These are phyloP conservation scores for Ethmia dodecea DNA, from an alignment of 2,888 invertebrate species.

Conservation along the genomic window DNA sequence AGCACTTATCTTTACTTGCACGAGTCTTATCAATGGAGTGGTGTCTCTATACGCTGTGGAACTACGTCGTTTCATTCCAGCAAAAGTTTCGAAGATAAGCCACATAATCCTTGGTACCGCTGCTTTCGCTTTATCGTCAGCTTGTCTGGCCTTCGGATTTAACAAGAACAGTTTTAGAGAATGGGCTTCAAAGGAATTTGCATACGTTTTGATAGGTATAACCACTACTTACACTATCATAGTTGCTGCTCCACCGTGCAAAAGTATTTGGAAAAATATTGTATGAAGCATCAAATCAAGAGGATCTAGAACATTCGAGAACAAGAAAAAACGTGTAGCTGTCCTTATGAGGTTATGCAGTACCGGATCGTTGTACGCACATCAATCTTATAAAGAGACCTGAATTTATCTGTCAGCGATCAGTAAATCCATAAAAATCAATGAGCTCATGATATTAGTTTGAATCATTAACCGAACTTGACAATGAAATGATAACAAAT, in stretches of 20 bases:
- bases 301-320: too few relatives aligned
- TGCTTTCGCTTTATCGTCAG: slow-evolving; percentile 23
- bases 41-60: slow-evolving; percentile 46
- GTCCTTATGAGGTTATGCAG: too few relatives aligned
- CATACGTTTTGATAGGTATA: slow-evolving; percentile 22
- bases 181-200: slow-evolving; percentile 24
- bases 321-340: too few relatives aligned
- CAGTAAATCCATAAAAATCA: too few relatives aligned
- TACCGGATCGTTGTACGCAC: too few relatives aligned
- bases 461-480: too few relatives aligned
- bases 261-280: slow-evolving; percentile 6
- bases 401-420: too few relatives aligned
- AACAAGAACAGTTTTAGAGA: slow-evolving; percentile 23
- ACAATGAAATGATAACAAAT: too few relatives aligned
- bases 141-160: slow-evolving; percentile 24
- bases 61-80: slow-evolving; percentile 32
- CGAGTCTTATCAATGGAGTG: slow-evolving; percentile 44
- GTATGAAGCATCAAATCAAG: too few relatives aligned
- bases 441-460: too few relatives aligned
- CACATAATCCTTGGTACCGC: slow-evolving; percentile 45
- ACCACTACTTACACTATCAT: slow-evolving; percentile 21
- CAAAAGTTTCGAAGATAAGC: slow-evolving; percentile 39
- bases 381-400: too few relatives aligned
- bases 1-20: slow-evolving; percentile 47
- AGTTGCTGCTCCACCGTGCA: slow-evolving; percentile 17